Conservation (phyloP, 2,888 invertebrate genomes). For the Microctonus hyperodae region DNA sequence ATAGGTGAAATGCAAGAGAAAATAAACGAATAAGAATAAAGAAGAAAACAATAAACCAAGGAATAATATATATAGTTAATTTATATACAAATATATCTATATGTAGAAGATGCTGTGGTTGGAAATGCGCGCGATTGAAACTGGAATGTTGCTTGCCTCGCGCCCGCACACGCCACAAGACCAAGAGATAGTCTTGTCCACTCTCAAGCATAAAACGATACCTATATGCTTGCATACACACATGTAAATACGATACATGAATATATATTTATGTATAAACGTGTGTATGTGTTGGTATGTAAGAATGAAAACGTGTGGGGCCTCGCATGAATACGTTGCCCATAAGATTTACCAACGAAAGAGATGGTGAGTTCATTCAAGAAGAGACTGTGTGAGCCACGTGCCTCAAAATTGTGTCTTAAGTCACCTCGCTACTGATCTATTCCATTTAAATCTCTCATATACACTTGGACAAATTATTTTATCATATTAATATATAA, state of each 20-base stretch:
- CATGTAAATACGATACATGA: conserved; percentile 5
- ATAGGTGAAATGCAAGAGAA: neutral
- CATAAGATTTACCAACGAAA: conserved; percentile 28
- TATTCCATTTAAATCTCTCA: neutral
- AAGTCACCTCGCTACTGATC: conserved; percentile 16
- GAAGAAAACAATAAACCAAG: conserved; percentile 6
- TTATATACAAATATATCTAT: neutral
- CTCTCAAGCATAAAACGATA: conserved; percentile 19
- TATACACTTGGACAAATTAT: neutral
- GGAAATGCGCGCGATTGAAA: conserved; percentile 49
- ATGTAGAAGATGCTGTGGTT: conserved; percentile 46
- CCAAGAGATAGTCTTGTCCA: conserved; percentile 17
- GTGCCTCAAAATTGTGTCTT: conserved; percentile 59
- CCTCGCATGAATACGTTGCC: conserved; percentile 39
- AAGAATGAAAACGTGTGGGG: conserved; percentile 26
- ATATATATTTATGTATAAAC: conserved; percentile 23
- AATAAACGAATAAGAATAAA: neutral
- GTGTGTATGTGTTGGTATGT: conserved; percentile 32
- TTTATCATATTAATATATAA: neutral
- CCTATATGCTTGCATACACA: conserved; percentile 4
- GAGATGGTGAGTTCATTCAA: conserved; percentile 54
- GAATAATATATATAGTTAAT: conserved; percentile 22
- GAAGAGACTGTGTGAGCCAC: conserved; percentile 52
- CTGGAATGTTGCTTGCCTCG: conserved; percentile 60
- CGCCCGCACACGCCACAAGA: conserved; percentile 46